Evolutionary conservation across 2,113 vertebrate species (phyloP).

Genomic region (Struthio camelus): DNA sequence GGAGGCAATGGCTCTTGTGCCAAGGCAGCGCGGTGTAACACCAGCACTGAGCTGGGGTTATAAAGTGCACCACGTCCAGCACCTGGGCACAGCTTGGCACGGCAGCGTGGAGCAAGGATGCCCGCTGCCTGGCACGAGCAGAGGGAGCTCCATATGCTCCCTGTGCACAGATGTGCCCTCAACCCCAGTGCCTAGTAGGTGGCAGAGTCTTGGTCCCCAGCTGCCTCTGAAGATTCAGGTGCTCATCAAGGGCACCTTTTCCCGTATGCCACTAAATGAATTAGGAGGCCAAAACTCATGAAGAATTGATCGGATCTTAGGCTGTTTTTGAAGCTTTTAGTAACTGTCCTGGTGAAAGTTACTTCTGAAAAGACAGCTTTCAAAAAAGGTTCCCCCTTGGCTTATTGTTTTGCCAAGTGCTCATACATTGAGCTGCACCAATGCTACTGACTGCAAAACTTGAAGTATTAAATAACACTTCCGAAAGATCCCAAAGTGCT

Average conservation of each 20-base stretch:
- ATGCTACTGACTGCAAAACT: background rate
- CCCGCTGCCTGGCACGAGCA: rapidly evolving
- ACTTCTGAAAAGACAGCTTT: background rate
- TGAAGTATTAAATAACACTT: background rate
- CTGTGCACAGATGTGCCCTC: background rate
- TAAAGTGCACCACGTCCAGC: no score
- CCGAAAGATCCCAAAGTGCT: conserved; percentile 13
- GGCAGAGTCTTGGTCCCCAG: background rate
- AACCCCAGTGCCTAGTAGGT: background rate
- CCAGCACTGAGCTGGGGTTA: no score
- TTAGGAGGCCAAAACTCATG: background rate
- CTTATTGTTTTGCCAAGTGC: background rate
- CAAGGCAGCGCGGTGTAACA: no score
- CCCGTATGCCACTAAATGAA: background rate
- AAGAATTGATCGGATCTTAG: background rate
- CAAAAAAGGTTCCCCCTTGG: background rate
- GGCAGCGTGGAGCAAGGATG: rapidly evolving
- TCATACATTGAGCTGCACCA: background rate
- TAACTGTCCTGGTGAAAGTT: background rate
- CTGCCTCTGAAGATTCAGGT: background rate
- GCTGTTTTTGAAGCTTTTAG: background rate
- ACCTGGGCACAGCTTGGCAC: no score
- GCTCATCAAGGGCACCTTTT: background rate
- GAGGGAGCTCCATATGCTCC: background rate
- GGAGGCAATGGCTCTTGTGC: background rate